Conservation (phyloP, 1,140 invertebrate species). For the Tenebrio molitor region DNA sequence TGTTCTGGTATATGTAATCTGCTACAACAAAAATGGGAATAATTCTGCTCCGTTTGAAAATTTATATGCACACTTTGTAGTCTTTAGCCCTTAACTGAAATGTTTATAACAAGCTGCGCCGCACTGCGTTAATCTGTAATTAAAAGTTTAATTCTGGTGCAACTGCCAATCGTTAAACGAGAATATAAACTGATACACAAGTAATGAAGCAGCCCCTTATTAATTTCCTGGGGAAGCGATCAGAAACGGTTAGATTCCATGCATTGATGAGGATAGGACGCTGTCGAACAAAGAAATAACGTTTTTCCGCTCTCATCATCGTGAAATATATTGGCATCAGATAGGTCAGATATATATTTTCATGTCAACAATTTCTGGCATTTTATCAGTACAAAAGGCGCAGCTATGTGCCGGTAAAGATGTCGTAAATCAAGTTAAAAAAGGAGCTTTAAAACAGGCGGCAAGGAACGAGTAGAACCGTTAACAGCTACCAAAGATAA, state of each 20-base stretch:
- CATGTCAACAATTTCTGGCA: slow-evolving; percentile 44
- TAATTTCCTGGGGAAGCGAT: slow-evolving; percentile 3
- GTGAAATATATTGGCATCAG: slow-evolving; percentile 16
- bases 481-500: slow-evolving; percentile 46
- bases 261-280: slow-evolving; percentile 10
- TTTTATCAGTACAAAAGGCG: slow-evolving; percentile 47
- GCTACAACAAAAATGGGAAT: too few relatives aligned
- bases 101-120: slow-evolving; percentile 17
- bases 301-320: slow-evolving; percentile 4
- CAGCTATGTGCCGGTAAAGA: slow-evolving; percentile 32
- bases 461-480: slow-evolving; percentile 12
- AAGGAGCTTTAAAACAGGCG: slow-evolving; percentile 40
- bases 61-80: slow-evolving; percentile 1
- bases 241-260: neutral
- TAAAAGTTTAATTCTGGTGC: slow-evolving; percentile 25
- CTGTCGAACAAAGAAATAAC: neutral
- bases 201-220: slow-evolving; percentile 18
- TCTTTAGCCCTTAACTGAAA: neutral
- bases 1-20: too few relatives aligned
- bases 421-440: slow-evolving; percentile 45
- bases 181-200: slow-evolving; percentile 32
- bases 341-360: slow-evolving; percentile 40
- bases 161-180: slow-evolving; percentile 10
- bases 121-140: slow-evolving; percentile 4
- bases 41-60: too few relatives aligned